These are phyloP conservation scores for Luperina nickerlii DNA, from an alignment of 2,888 invertebrate genomes.

Conservation along the genomic window DNA sequence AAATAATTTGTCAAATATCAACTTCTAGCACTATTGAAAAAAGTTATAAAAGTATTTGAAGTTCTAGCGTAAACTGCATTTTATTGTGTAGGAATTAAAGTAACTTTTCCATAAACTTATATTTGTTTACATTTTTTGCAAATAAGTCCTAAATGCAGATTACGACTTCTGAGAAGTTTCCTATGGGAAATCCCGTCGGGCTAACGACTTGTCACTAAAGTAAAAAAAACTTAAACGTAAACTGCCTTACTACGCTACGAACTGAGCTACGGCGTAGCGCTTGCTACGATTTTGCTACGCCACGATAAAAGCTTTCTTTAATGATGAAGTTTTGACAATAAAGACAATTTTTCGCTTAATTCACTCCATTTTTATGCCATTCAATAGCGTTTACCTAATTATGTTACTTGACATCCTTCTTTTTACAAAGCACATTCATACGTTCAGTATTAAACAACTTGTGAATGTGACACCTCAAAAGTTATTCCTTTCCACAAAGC, in stretches of 20 bases:
- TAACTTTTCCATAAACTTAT: too few species aligned
- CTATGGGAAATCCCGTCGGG: neutral
- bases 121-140: too few species aligned
- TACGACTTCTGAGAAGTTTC: neutral
- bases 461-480: constrained; percentile 9
- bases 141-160: too few species aligned
- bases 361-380: neutral
- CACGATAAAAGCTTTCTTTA: neutral
- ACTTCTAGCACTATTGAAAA: too few species aligned
- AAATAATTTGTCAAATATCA: too few species aligned
- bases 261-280: constrained; percentile 44
- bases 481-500: constrained; percentile 2
- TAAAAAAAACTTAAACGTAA: neutral
- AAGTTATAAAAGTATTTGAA: too few species aligned
- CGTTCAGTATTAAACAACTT: constrained; percentile 9
- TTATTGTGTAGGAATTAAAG: too few species aligned
- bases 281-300: constrained; percentile 36
- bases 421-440: neutral
- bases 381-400: too few species aligned
- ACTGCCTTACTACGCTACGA: neutral
- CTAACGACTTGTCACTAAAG: neutral
- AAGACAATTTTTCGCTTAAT: neutral
- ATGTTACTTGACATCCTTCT: neutral
- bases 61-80: too few species aligned
- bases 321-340: neutral